Evolutionary conservation across 2,888 invertebrate species (phyloP), one percentile per base, ranked within the genome.

Genomic region (Perithous albicinctus): DNA sequence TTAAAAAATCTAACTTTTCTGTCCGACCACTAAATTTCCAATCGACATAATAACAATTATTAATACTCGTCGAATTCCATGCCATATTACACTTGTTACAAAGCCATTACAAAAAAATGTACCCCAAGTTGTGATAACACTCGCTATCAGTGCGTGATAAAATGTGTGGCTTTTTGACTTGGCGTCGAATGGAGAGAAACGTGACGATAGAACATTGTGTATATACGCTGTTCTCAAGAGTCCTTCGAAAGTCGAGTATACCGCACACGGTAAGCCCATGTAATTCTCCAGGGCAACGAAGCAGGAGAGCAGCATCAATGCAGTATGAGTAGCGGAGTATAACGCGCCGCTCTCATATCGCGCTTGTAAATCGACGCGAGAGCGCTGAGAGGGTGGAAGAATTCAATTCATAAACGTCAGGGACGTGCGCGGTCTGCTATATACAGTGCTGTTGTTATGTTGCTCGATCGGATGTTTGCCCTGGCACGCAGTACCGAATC

Each of bases 401-500:
- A 91, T 90, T 90, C 87, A 86, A 91, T 91, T 90, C 87, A 82
- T 83, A 81, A 84, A 78, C 74, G 83, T 84, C 83, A 84, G 66
- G 73, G 15, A 43, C 61, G 75, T 48, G 66, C 64, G 43, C 64
- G 63, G 41, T n/a, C 15, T n/a, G 46, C 66, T 29, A 32, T 20
- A n/a, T 8, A 29, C 46, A 48, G 23, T 51, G 43, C 64, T 69
- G 48, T 29, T 69, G 46, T 61, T 67, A 46, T 32, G 43, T 29
- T 15, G 12, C 15, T 74, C 35, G 69, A 69, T 51, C 69, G 54
- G 54, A 51, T 69, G 51, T 54, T 54, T 38, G 20, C 67, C 67
- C 12, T 35, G n/a, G 67, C 48, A 48, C 32, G 51, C 38, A 69
- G 67, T 18, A 59, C 29, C 56, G 29, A 56, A 56, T 66, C 43